Evolutionary conservation across 2,888 invertebrate genomes (phyloP).

Genomic region (Bombylius discolor): DNA sequence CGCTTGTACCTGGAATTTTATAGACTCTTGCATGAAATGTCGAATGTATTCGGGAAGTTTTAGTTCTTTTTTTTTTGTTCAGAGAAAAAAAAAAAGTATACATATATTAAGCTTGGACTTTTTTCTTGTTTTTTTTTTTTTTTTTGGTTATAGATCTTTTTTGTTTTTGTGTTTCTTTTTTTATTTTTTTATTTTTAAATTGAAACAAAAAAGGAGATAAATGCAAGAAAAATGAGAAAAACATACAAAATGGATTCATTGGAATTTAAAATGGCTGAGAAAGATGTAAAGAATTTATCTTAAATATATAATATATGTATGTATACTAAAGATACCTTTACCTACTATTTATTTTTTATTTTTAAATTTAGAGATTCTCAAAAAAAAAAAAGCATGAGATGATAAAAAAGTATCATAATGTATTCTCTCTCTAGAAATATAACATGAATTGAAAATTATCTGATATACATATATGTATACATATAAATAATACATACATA

Average conservation of each 20-base stretch:
- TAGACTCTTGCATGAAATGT: too few relatives aligned
- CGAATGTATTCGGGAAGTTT: not conserved
- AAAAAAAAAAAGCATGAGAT: too few relatives aligned
- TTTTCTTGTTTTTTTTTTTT: not conserved
- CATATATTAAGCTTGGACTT: too few relatives aligned
- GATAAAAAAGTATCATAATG: too few relatives aligned
- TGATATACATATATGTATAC: too few relatives aligned
- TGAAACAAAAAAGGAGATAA: not conserved
- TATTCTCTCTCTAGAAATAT: too few relatives aligned
- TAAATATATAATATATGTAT: too few relatives aligned
- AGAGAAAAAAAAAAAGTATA: too few relatives aligned
- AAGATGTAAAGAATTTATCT: not conserved
- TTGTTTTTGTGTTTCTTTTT: not conserved
- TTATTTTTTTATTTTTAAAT: not conserved
- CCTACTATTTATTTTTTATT: not conserved
- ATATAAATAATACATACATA: too few relatives aligned
- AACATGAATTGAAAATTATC: too few relatives aligned
- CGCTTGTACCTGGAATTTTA: too few relatives aligned
- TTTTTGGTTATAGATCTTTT: not conserved
- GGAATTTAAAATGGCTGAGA: slow-evolving; percentile 19
- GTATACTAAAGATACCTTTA: too few relatives aligned
- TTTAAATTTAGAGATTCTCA: not conserved
- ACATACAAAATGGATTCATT: slow-evolving; percentile 19
- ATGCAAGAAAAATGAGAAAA: slow-evolving; percentile 14
- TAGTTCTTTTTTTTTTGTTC: not conserved